A percentile compares a stretch with the other conserved stretches of the same genome.
Evolutionary conservation across 2,797 vertebrate species (phyloP).

Genomic region (Hyperoplus lanceolatus): DNA sequence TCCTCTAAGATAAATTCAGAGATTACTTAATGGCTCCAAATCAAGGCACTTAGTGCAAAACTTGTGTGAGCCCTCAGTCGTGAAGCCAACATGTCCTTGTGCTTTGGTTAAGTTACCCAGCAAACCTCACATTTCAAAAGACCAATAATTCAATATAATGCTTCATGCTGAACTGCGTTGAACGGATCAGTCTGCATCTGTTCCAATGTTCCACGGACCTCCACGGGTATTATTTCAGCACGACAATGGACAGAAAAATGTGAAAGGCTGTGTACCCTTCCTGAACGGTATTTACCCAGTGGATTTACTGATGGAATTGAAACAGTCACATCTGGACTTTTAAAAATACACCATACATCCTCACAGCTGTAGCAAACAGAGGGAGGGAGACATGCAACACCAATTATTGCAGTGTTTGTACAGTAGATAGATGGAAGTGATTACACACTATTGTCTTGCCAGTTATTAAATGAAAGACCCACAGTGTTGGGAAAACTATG

Average conservation of each 20-base stretch:
- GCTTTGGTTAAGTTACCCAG: slow-evolving; percentile 21
- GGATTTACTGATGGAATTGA: slow-evolving; percentile 40
- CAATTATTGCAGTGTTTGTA: slow-evolving; percentile 45
- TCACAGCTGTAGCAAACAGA: slow-evolving; percentile 50
- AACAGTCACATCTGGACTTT: slow-evolving; percentile 57
- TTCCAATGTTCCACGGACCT: slow-evolving; percentile 22
- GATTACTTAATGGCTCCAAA: slow-evolving; percentile 6
- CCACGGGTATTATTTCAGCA: slow-evolving; percentile 39
- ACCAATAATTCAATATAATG: slow-evolving; percentile 45
- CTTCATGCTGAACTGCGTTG: slow-evolving; percentile 16
- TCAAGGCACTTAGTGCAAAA: slow-evolving; percentile 23
- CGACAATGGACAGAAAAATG: slow-evolving; percentile 6
- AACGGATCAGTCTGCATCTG: slow-evolving; percentile 54
- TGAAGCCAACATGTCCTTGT: slow-evolving; percentile 24
- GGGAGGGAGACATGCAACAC: slow-evolving; percentile 36
- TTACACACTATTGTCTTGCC: slow-evolving; percentile 25
- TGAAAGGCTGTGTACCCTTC: slow-evolving; percentile 36
- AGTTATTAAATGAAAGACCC: slow-evolving; percentile 26
- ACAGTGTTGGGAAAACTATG: slow-evolving; percentile 8
- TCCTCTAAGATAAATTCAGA: neutral
- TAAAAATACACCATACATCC: slow-evolving; percentile 34
- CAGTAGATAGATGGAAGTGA: slow-evolving; percentile 33
- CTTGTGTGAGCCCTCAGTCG: neutral
- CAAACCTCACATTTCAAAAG: slow-evolving; percentile 48
- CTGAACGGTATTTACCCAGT: slow-evolving; percentile 44